These are phyloP conservation scores for Hippocampus comes DNA, from an alignment of 2,113 vertebrate species.

Conservation along the genomic window DNA sequence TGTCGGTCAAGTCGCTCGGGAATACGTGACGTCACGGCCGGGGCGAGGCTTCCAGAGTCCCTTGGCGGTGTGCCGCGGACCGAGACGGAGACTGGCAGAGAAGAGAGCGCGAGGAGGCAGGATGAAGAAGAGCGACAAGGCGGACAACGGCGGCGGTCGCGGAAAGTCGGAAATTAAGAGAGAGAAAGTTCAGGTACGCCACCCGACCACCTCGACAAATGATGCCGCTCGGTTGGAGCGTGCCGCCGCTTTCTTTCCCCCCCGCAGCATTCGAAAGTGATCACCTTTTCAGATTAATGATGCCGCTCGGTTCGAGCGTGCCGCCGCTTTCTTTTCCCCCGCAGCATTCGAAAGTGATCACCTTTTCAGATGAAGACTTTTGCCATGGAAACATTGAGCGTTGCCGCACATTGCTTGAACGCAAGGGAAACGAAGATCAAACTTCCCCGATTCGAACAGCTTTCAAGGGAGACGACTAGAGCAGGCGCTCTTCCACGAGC, in stretches of 20 bases:
- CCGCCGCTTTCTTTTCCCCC: too few relatives aligned
- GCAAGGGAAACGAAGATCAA: not conserved
- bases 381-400: not conserved
- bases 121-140: conserved; percentile 32
- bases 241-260: not conserved
- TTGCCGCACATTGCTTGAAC: not conserved
- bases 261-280: not conserved
- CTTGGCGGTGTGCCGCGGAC: not conserved
- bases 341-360: not conserved
- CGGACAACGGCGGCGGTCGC: conserved; percentile 12
- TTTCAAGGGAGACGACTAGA: not conserved
- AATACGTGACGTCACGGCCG: not conserved
- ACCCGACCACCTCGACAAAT: not conserved
- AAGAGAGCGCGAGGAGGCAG: not conserved
- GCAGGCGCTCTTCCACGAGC: too few relatives aligned
- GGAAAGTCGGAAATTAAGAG: conserved; percentile 26
- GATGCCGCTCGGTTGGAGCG: not conserved
- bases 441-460: not conserved
- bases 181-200: conserved; percentile 58
- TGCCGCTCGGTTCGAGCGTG: too few relatives aligned
- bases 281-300: too few relatives aligned
- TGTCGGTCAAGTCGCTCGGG: not conserved
- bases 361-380: too few relatives aligned
- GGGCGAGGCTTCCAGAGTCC: conserved; percentile 14
- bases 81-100: not conserved